These are phyloP conservation scores for Cnemophilus loriae DNA, from an alignment of 2,113 vertebrate genomes.

Conservation along the genomic window DNA sequence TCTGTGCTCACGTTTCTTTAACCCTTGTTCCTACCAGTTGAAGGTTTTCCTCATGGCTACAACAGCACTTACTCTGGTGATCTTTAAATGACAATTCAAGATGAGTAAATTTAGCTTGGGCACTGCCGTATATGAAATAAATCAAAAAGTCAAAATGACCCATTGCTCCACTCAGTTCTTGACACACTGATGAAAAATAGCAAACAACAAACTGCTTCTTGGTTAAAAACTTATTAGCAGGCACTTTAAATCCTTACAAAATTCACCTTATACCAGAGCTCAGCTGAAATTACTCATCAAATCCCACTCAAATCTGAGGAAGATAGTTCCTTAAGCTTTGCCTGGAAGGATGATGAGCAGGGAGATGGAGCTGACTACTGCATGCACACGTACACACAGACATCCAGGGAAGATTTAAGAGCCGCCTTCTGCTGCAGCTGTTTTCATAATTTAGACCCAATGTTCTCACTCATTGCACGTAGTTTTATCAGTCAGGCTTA, in stretches of 20 bases:
- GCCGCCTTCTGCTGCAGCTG: constrained; percentile 26
- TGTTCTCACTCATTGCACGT: background rate
- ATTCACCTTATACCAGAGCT: background rate
- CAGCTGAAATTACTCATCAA: background rate
- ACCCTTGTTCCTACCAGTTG: background rate
- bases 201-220: background rate
- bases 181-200: background rate
- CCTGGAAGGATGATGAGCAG: background rate
- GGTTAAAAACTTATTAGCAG: background rate
- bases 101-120: background rate
- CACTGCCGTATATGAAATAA: background rate
- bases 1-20: background rate
- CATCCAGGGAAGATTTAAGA: constrained; percentile 40
- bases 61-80: background rate
- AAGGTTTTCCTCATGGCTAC: background rate
- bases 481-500: background rate
- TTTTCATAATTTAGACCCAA: constrained; percentile 15
- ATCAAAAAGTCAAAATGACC: background rate
- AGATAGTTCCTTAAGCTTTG: background rate
- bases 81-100: background rate
- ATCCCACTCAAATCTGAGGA: background rate
- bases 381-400: accelerated
- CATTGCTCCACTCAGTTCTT: background rate
- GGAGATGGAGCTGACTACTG: background rate
- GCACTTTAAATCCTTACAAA: background rate